phyloP scores from a whole-genome alignment of 2,888 invertebrate genomes.

The Thera obeliscata region DNA sequence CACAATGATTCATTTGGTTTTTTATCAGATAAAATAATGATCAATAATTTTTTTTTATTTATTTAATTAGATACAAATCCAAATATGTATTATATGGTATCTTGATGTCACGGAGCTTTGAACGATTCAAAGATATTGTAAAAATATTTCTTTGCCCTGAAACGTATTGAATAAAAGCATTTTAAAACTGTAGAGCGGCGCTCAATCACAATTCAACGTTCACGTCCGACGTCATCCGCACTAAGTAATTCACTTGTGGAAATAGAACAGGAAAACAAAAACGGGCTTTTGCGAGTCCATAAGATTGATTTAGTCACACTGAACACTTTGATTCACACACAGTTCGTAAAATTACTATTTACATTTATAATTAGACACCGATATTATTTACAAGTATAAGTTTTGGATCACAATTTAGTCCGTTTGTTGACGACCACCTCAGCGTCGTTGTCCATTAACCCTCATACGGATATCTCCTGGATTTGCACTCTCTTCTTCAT shows the following conservation, averaged over 20 bases:
- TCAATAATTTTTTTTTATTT: background rate
- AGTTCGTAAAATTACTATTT: constrained; percentile 47
- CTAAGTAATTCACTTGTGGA: constrained; percentile 46
- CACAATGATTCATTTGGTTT: constrained; percentile 35
- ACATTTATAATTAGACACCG: constrained; percentile 43
- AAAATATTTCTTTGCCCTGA: constrained; percentile 7
- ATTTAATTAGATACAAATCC: background rate
- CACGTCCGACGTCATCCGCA: constrained; percentile 42
- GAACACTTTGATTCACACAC: constrained; percentile 51
- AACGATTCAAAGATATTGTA: background rate
- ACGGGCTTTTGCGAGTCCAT: constrained; percentile 40
- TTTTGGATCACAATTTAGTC: constrained; percentile 72
- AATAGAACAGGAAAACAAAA: constrained; percentile 54
- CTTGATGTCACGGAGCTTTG: background rate
- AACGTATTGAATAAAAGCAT: constrained; percentile 14
- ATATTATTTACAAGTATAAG: constrained; percentile 41
- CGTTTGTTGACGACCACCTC: constrained; percentile 77
- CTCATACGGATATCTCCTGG: constrained; percentile 95
- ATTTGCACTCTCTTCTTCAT: constrained; percentile 96
- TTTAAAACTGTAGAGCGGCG: constrained; percentile 34
- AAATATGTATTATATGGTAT: background rate
- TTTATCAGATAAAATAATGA: background rate
- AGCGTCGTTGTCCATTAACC: constrained; percentile 69
- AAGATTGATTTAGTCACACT: constrained; percentile 53
- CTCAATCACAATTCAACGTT: constrained; percentile 42